Conservation (phyloP, 2,888 invertebrate species). For the Leucozona laternaria region DNA sequence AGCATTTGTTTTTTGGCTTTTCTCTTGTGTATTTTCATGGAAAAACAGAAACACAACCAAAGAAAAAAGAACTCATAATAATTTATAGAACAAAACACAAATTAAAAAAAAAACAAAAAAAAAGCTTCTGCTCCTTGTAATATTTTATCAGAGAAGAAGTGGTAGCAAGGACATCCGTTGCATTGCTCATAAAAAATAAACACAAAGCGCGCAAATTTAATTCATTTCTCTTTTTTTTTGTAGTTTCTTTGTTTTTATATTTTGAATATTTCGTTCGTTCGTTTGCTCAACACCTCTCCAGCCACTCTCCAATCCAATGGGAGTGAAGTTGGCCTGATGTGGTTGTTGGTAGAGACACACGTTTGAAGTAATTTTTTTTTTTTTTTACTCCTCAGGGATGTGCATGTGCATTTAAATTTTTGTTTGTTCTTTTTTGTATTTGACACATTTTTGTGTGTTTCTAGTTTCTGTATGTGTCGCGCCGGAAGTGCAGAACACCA, state of each 20-base stretch:
- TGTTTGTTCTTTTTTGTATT: not conserved
- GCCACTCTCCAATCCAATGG: not conserved
- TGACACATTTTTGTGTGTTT: conserved; percentile 34
- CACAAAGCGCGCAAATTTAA: conserved; percentile 48
- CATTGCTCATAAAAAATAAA: conserved; percentile 57
- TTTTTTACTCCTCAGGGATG: not conserved
- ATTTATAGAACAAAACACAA: conserved; percentile 51
- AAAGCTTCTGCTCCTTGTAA: conserved; percentile 51
- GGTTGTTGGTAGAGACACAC: conserved; percentile 35
- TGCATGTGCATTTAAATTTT: conserved; percentile 15
- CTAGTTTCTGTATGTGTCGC: conserved; percentile 2
- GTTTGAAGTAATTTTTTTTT: conserved; percentile 19
- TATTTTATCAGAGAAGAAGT: conserved; percentile 64
- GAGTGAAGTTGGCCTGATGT: conserved; percentile 7
- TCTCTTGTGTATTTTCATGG: conserved; percentile 13
- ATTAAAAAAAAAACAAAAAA: not conserved
- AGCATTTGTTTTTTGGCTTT: conserved; percentile 43
- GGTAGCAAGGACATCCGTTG: conserved; percentile 68
- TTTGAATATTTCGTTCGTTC: conserved; percentile 13
- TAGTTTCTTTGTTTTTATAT: conserved; percentile 1
- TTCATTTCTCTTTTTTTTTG: conserved; percentile 20
- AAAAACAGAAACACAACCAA: not conserved
- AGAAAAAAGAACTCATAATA: conserved; percentile 44
- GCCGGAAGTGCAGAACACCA: conserved; percentile 23
- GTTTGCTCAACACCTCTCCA: not conserved